phyloP scores from a whole-genome alignment of 64 coral and sea anemone genomes.

The Porites lutea region DNA sequence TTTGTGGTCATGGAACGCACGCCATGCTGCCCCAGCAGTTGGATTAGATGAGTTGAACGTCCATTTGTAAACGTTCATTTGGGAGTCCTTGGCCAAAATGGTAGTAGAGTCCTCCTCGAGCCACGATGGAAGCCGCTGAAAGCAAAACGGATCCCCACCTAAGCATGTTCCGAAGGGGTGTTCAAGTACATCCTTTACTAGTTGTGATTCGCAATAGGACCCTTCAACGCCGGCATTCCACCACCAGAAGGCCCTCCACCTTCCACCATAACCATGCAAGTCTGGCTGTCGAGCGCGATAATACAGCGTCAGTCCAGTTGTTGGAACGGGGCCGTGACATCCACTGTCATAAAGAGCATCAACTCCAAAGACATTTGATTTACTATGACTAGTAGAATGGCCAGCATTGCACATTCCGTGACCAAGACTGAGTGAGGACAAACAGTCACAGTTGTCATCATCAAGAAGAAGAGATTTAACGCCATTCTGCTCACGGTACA shows the following conservation, averaged over 20 bases:
- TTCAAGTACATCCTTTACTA: background rate
- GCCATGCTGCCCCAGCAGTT: background rate
- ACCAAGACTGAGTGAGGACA: background rate
- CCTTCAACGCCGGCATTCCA: slow-evolving; percentile 25
- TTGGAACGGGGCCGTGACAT: slow-evolving; percentile 16
- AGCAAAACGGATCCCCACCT: slow-evolving; percentile 27
- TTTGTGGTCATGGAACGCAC: background rate
- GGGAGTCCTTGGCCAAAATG: slow-evolving; percentile 11
- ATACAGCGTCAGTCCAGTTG: slow-evolving; percentile 5
- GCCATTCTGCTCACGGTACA: slow-evolving; percentile 1
- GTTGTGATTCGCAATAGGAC: background rate
- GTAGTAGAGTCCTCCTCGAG: background rate
- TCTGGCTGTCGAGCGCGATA: background rate
- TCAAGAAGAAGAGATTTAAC: slow-evolving; percentile 18
- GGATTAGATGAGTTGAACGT: background rate
- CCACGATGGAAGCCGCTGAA: slow-evolving; percentile 22
- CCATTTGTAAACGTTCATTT: slow-evolving; percentile 22
- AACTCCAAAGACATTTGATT: background rate
- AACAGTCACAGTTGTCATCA: background rate
- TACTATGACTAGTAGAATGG: background rate
- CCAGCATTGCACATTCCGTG: slow-evolving; percentile 2
- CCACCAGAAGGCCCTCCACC: slow-evolving; percentile 35
- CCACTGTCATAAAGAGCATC: background rate
- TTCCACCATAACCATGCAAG: background rate
- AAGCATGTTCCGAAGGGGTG: background rate